Evolutionary conservation across 2,797 vertebrate species (phyloP).

Genomic region (Uromys caudimaculatus): DNA sequence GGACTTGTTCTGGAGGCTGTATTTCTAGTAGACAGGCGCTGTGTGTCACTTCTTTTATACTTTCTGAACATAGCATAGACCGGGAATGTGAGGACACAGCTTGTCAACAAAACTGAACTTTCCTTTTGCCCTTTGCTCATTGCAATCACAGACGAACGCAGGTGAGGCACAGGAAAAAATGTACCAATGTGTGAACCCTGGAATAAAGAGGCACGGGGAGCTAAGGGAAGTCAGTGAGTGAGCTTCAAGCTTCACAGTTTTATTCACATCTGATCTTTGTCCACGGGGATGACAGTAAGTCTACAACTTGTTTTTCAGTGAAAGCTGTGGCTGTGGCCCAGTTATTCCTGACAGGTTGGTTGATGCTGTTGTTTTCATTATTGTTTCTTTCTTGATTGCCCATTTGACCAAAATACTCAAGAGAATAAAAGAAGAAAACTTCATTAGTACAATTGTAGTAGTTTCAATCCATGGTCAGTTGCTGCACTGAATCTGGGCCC

Average conservation of each 20-base stretch:
- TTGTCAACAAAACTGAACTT: background rate
- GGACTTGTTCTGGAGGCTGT: background rate
- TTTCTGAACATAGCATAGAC: background rate
- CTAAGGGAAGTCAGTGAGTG: background rate
- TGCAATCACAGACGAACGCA: background rate
- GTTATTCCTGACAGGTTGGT: background rate
- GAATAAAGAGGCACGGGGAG: background rate
- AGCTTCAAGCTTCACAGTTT: background rate
- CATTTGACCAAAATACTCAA: background rate
- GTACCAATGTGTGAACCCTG: background rate
- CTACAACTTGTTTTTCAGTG: background rate
- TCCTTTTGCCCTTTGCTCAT: background rate
- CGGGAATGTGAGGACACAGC: background rate
- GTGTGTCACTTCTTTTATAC: background rate
- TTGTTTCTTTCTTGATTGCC: background rate
- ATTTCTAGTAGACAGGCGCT: background rate
- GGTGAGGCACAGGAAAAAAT: background rate
- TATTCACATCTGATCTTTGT: background rate
- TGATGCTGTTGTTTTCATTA: background rate
- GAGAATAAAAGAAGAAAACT: background rate
- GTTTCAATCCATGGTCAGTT: too few relatives aligned
- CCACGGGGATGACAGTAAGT: background rate
- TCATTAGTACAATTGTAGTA: background rate
- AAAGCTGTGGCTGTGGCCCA: background rate
- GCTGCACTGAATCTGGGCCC: background rate